Conservation (phyloP, 2,888 invertebrate genomes). For the Unio pictorum region DNA sequence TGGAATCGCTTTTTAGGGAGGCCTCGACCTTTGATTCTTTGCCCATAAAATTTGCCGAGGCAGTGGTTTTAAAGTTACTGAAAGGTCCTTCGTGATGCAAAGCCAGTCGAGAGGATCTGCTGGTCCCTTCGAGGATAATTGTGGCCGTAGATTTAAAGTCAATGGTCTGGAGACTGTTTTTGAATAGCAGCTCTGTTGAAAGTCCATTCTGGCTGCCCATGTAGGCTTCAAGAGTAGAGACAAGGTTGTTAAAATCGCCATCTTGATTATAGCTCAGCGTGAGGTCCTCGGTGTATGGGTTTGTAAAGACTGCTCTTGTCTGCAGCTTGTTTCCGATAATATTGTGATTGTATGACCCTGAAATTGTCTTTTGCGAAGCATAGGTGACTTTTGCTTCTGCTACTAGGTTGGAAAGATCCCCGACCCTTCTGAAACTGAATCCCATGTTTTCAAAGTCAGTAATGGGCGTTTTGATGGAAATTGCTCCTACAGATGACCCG, state of each 20-base stretch:
- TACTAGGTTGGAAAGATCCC: conserved; percentile 13
- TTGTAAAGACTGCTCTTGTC: conserved; percentile 15
- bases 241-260: conserved; percentile 20
- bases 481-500: conserved; percentile 16
- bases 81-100: conserved; percentile 31
- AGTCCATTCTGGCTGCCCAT: conserved; percentile 20
- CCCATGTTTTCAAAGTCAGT: conserved; percentile 39
- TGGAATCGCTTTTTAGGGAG: conserved; percentile 26
- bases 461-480: conserved; percentile 42
- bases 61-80: conserved; percentile 28
- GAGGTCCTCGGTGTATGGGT: conserved; percentile 33
- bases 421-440: conserved; percentile 13
- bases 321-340: conserved; percentile 7
- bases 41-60: neutral
- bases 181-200: conserved; percentile 11
- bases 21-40: conserved; percentile 18
- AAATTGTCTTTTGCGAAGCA: conserved; percentile 16
- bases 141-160: conserved; percentile 8
- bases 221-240: conserved; percentile 7
- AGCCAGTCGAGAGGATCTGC: conserved; percentile 14
- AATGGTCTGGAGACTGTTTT: conserved; percentile 10
- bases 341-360: conserved; percentile 14
- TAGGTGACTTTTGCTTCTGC: conserved; percentile 20
- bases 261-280: conserved; percentile 16
- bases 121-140: conserved; percentile 12